phyloP scores from a whole-genome alignment of 2,113 vertebrate genomes.

The Lophius piscatorius region DNA sequence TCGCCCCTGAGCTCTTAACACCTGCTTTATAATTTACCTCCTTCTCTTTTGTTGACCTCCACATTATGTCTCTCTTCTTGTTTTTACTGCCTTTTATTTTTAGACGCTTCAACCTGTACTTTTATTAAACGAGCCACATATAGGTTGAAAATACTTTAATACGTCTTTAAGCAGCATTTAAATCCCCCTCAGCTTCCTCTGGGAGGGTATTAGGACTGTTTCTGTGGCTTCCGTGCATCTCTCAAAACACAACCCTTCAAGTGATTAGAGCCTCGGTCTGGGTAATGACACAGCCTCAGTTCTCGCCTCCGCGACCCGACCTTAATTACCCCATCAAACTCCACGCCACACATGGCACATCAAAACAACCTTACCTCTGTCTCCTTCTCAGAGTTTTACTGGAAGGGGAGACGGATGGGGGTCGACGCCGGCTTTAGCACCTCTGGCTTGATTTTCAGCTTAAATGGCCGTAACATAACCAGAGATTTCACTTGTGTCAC shows the following conservation, averaged over 20 bases:
- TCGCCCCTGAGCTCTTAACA: no score
- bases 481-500: slow-evolving; percentile 4
- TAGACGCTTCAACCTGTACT: not conserved
- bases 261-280: slow-evolving; percentile 58
- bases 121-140: slow-evolving; percentile 15
- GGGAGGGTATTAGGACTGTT: slow-evolving; percentile 15
- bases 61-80: slow-evolving; percentile 3
- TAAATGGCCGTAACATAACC: slow-evolving; percentile 31
- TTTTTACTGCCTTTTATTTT: not conserved
- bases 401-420: slow-evolving; percentile 25
- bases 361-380: slow-evolving; percentile 58
- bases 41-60: slow-evolving; percentile 16
- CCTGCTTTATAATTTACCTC: slow-evolving; percentile 36
- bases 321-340: slow-evolving; percentile 74
- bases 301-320: slow-evolving; percentile 53
- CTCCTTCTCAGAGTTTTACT: slow-evolving; percentile 42
- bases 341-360: slow-evolving; percentile 68
- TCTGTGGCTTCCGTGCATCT: slow-evolving; percentile 17
- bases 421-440: slow-evolving; percentile 68
- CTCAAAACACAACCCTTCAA: slow-evolving; percentile 39
- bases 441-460: slow-evolving; percentile 47
- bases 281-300: slow-evolving; percentile 54
- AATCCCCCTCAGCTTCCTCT: slow-evolving; percentile 42
- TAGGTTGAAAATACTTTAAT: slow-evolving; percentile 37
- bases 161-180: not conserved